phyloP scores from a whole-genome alignment of 2,113 vertebrate genomes.

The Embiotoca jacksoni region DNA sequence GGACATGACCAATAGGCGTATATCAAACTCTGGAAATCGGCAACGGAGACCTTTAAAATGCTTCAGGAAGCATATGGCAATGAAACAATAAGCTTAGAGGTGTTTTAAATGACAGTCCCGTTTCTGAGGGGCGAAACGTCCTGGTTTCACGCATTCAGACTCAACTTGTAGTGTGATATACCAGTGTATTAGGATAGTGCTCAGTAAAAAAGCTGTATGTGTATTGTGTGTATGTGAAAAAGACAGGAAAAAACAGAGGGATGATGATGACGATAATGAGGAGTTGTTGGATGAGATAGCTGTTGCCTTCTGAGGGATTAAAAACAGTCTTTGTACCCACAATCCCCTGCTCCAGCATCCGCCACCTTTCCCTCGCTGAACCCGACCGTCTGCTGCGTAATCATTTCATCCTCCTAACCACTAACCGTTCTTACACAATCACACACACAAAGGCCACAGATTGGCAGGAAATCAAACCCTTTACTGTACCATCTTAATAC shows the following conservation, averaged over 20 bases:
- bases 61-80: too few relatives aligned
- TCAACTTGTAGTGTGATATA: too few relatives aligned
- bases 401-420: slow-evolving; percentile 59
- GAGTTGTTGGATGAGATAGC: slow-evolving; percentile 52
- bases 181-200: neutral
- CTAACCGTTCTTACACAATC: slow-evolving; percentile 25
- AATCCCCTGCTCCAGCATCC: slow-evolving; percentile 62
- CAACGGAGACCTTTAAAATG: too few relatives aligned
- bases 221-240: neutral
- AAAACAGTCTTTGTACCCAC: slow-evolving; percentile 58
- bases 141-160: too few relatives aligned
- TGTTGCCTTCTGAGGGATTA: slow-evolving; percentile 69
- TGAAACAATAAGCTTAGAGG: too few relatives aligned
- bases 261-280: neutral
- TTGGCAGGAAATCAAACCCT: slow-evolving; percentile 25
- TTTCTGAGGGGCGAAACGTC: too few relatives aligned
- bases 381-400: slow-evolving; percentile 50
- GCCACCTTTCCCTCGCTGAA: slow-evolving; percentile 43
- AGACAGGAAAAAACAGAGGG: neutral
- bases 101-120: too few relatives aligned
- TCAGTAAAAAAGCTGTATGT: slow-evolving; percentile 8
- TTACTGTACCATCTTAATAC: slow-evolving; percentile 11
- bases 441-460: neutral
- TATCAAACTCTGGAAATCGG: too few relatives aligned
- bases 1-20: too few relatives aligned